Conservation (phyloP, 2,888 invertebrate species). For the Trichopria drosophilae region DNA sequence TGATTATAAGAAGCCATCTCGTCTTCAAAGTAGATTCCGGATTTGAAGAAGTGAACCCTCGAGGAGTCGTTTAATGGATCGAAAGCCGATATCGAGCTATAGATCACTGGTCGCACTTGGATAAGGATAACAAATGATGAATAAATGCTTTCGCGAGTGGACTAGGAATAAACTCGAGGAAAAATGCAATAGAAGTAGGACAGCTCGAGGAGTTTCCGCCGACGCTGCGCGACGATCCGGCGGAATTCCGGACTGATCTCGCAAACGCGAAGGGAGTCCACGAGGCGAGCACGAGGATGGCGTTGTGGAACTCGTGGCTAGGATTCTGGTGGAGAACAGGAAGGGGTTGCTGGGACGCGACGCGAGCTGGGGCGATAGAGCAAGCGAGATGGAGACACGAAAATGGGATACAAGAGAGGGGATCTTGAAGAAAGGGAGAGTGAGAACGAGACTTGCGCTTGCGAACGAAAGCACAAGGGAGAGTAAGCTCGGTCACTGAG, state of each 20-base stretch:
- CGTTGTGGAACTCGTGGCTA: conserved; percentile 10
- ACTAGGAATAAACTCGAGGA: too few relatives aligned
- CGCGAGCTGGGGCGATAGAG: conserved; percentile 6
- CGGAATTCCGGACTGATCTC: conserved; percentile 42
- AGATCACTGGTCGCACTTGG: conserved; percentile 18
- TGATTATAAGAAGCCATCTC: too few relatives aligned
- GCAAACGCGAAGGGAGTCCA: conserved; percentile 49
- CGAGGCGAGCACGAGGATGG: conserved; percentile 11
- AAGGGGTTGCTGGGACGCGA: conserved; percentile 27
- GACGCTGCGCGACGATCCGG: conserved; percentile 33
- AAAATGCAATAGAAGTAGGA: too few relatives aligned
- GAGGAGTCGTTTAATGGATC: too few relatives aligned
- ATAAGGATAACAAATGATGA: too few relatives aligned
- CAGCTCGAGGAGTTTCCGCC: too few relatives aligned
- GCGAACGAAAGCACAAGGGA: conserved; percentile 49
- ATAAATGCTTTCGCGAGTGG: too few relatives aligned
- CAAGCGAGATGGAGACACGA: conserved; percentile 9
- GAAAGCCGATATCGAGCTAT: too few relatives aligned
- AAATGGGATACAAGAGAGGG: too few relatives aligned
- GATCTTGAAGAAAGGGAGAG: conserved; percentile 34
- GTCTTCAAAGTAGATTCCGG: too few relatives aligned
- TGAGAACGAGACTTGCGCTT: conserved; percentile 43
- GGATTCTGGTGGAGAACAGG: conserved; percentile 27
- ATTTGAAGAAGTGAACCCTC: too few relatives aligned
- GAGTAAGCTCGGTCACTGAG: conserved; percentile 54